Percentiles rank a stretch among this genome's conserved stretches.
Evolutionary conservation across 2,888 invertebrate genomes (phyloP).

Genomic region (Acronicta leporina): DNA sequence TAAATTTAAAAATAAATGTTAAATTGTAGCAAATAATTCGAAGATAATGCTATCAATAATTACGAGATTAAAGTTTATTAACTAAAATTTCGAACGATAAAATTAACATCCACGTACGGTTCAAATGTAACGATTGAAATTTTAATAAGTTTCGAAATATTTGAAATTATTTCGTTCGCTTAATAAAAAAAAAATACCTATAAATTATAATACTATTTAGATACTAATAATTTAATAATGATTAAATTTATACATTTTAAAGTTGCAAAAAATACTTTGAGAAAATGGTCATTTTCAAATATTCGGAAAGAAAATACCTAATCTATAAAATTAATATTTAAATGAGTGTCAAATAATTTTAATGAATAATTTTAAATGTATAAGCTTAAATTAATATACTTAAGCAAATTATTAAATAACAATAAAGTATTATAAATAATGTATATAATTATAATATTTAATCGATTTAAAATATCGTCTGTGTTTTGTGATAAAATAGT

Average conservation of each 20-base stretch:
- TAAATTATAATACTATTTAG: too few relatives aligned
- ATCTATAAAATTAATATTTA: slow-evolving; percentile 32
- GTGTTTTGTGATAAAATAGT: slow-evolving; percentile 75
- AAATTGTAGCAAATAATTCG: slow-evolving; percentile 2
- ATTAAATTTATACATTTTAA: too few relatives aligned
- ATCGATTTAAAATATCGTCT: slow-evolving; percentile 70
- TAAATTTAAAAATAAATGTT: slow-evolving; percentile 29
- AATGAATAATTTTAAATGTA: slow-evolving; percentile 35
- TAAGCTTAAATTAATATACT: slow-evolving; percentile 44
- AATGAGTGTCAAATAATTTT: slow-evolving; percentile 58
- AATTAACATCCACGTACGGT: slow-evolving; percentile 41
- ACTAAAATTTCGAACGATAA: slow-evolving; percentile 43
- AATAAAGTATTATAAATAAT: slow-evolving; percentile 50
- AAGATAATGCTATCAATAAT: not conserved
- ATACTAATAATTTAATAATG: too few relatives aligned
- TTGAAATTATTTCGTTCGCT: slow-evolving; percentile 53
- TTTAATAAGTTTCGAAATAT: slow-evolving; percentile 37
- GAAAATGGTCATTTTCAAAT: slow-evolving; percentile 42
- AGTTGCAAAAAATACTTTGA: not conserved
- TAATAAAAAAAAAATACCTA: too few relatives aligned
- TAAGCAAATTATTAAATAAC: slow-evolving; percentile 48
- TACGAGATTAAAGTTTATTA: slow-evolving; percentile 3
- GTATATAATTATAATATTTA: slow-evolving; percentile 49
- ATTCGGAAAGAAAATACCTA: slow-evolving; percentile 28
- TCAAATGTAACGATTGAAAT: slow-evolving; percentile 33